A percentile compares a stretch with the other conserved stretches of the same genome.
Evolutionary conservation across 1,140 invertebrate species (phyloP).

Genomic region (Heterodera carotae): DNA sequence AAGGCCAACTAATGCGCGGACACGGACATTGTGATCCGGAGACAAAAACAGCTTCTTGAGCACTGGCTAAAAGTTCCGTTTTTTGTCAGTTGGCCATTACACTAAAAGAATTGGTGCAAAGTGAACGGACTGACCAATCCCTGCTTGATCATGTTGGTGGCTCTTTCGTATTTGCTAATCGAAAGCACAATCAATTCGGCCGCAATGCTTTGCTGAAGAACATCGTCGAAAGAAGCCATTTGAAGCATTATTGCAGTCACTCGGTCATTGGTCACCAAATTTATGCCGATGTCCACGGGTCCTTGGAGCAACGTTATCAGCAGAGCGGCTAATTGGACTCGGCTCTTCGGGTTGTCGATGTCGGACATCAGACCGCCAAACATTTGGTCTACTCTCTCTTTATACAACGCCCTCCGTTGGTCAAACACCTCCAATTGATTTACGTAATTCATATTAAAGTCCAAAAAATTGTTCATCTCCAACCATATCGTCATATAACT

Average conservation of each 20-base stretch:
- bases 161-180: constrained; percentile 95
- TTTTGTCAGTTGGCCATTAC: neutral
- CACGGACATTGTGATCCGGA: constrained; percentile 83
- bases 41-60: constrained; percentile 89
- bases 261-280: constrained; percentile 84
- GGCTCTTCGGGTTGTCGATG: constrained; percentile 40
- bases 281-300: constrained; percentile 59
- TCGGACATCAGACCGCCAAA: constrained; percentile 58
- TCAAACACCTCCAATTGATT: constrained; percentile 54
- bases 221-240: constrained; percentile 84
- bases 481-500: constrained; percentile 68
- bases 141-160: constrained; percentile 82
- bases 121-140: constrained; percentile 72
- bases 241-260: constrained; percentile 94
- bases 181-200: constrained; percentile 70
- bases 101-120: neutral
- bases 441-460: neutral
- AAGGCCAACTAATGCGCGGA: constrained; percentile 75
- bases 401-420: constrained; percentile 67
- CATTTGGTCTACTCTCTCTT: constrained; percentile 66
- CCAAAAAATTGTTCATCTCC: constrained; percentile 1
- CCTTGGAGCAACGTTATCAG: constrained; percentile 83
- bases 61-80: constrained; percentile 72
- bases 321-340: constrained; percentile 76
- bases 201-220: constrained; percentile 54